These are phyloP conservation scores for Ramphastos sulfuratus DNA, from an alignment of 2,113 vertebrate species.

Conservation along the genomic window DNA sequence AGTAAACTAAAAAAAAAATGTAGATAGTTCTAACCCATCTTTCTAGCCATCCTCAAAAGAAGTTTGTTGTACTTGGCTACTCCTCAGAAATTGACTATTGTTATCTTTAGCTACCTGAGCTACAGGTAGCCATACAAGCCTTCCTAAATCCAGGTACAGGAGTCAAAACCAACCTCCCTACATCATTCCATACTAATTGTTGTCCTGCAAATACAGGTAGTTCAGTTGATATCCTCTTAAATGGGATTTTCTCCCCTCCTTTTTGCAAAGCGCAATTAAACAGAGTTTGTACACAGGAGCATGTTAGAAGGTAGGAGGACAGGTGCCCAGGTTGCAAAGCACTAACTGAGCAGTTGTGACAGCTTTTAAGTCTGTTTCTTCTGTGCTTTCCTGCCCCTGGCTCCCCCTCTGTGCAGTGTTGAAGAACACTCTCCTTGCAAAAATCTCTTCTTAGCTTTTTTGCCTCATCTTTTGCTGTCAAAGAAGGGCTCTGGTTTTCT, in stretches of 20 bases:
- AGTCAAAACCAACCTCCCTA: background rate
- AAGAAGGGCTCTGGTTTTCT: constrained; percentile 8
- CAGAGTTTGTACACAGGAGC: background rate
- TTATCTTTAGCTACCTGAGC: background rate
- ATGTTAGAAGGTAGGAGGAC: background rate
- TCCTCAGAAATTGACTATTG: background rate
- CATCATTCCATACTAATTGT: background rate
- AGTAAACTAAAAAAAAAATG: constrained; percentile 3
- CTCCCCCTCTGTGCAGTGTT: background rate
- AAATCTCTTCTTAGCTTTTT: background rate
- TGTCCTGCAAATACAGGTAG: background rate
- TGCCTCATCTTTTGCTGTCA: background rate
- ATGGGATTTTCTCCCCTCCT: background rate
- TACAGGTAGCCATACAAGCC: background rate
- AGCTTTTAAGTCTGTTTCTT: background rate
- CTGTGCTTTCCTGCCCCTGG: background rate
- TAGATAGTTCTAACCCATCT: background rate
- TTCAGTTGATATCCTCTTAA: background rate
- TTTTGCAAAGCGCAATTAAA: background rate
- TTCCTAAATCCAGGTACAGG: background rate
- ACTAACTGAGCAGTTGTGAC: background rate
- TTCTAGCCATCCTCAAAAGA: background rate
- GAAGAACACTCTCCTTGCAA: background rate
- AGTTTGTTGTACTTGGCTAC: background rate
- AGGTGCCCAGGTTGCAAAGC: background rate